Conservation (phyloP, 2,888 invertebrate genomes). For the Subacronicta megacephala region DNA sequence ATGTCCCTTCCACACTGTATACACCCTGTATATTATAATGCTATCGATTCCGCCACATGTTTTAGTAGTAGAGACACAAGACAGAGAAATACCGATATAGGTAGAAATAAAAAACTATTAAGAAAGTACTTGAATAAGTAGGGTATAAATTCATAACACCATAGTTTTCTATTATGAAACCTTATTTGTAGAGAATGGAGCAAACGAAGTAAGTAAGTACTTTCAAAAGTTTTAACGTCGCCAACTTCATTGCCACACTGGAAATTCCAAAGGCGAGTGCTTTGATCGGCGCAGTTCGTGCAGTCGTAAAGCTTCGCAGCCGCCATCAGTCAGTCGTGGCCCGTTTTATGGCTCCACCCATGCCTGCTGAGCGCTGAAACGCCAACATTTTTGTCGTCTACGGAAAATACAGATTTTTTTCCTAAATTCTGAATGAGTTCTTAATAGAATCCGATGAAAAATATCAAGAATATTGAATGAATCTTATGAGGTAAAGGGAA, state of each 20-base stretch:
- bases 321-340: conserved; percentile 43
- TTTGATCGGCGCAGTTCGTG: conserved; percentile 57
- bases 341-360: conserved; percentile 43
- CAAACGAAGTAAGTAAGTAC: too few relatives aligned
- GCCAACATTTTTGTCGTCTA: conserved; percentile 48
- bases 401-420: conserved; percentile 55
- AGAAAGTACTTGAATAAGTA: too few relatives aligned
- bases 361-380: conserved; percentile 9
- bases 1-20: too few relatives aligned
- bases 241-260: conserved; percentile 18
- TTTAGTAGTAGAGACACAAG: too few relatives aligned
- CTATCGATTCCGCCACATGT: too few relatives aligned
- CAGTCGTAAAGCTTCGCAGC: conserved; percentile 56
- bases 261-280: conserved; percentile 42
- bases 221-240: background rate
- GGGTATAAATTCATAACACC: too few relatives aligned
- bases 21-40: too few relatives aligned
- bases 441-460: conserved; percentile 42
- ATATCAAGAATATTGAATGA: conserved; percentile 28
- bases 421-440: conserved; percentile 44
- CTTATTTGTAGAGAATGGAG: too few relatives aligned
- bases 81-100: too few relatives aligned
- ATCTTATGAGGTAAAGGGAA: conserved; percentile 21
- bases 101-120: too few relatives aligned
- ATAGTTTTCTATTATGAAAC: too few relatives aligned